A percentile compares a stretch with the other conserved stretches of the same genome.
Conservation (phyloP, 1,140 invertebrate species). For the Neoseiulus cucumeris region DNA sequence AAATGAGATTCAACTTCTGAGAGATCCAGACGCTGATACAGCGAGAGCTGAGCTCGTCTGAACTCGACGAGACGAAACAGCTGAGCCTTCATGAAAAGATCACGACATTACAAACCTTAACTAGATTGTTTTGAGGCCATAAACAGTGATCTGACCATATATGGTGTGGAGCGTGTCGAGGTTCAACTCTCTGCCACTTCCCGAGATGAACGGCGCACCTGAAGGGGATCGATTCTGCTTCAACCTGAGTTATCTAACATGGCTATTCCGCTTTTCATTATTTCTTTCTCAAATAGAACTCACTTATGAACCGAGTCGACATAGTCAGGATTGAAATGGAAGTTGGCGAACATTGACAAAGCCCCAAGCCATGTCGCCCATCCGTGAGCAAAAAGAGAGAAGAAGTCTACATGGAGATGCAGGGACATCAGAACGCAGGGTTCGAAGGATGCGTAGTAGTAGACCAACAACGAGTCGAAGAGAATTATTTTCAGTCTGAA, state of each 20-base stretch:
- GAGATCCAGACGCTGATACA: too few species aligned
- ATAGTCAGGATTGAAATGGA: background rate
- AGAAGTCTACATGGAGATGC: slow-evolving; percentile 9
- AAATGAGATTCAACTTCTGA: too few species aligned
- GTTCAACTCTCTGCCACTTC: background rate
- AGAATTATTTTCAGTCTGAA: background rate
- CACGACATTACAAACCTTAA: background rate
- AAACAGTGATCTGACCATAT: background rate
- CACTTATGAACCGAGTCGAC: background rate
- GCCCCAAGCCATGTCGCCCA: slow-evolving; percentile 7
- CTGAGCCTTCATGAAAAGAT: too few species aligned
- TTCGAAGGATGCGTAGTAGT: slow-evolving; percentile 2
- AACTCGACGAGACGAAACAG: too few species aligned
- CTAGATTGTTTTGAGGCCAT: slow-evolving; percentile 6
- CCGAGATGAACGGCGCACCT: background rate
- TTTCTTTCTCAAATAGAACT: background rate
- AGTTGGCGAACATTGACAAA: background rate
- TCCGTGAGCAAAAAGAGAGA: background rate
- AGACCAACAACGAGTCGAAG: background rate
- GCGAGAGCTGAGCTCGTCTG: too few species aligned
- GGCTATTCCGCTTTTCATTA: too few species aligned
- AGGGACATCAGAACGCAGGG: background rate
- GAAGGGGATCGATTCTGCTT: too few species aligned
- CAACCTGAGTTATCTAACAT: too few species aligned
- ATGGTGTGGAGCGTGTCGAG: slow-evolving; percentile 3